phyloP scores from a whole-genome alignment of 2,888 invertebrate species.

The Caenorhabditis plicata region DNA sequence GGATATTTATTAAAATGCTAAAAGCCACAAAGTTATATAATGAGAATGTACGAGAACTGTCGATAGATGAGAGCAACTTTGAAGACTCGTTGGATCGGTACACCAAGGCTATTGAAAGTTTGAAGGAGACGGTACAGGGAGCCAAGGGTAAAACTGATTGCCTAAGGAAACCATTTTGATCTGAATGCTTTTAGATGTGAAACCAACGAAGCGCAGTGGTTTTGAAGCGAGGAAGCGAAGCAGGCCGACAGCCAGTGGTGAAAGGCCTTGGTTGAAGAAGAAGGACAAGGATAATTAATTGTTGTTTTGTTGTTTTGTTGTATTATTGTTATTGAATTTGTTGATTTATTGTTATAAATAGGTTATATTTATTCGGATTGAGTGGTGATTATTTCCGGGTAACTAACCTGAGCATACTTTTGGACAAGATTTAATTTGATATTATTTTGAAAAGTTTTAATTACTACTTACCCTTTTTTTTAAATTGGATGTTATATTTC shows the following conservation, averaged over 20 bases:
- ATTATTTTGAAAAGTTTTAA: not conserved
- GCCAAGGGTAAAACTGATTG: too few species aligned
- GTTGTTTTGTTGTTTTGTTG: conserved; percentile 1
- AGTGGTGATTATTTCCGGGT: too few species aligned
- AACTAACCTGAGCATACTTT: too few species aligned
- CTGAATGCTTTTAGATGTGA: too few species aligned
- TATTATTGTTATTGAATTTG: conserved; percentile 7
- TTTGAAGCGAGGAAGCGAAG: conserved; percentile 28
- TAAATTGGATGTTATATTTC: too few species aligned
- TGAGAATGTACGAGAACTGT: not conserved
- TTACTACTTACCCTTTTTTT: too few species aligned
- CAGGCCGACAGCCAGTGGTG: conserved; percentile 22
- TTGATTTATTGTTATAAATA: conserved; percentile 4
- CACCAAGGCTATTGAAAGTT: conserved; percentile 23
- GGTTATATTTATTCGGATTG: too few species aligned
- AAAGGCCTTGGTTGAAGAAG: conserved; percentile 25
- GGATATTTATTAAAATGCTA: conserved; percentile 20
- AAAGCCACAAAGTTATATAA: conserved; percentile 25
- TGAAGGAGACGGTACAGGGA: conserved; percentile 20
- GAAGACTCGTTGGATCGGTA: conserved; percentile 12
- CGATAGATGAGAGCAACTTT: not conserved
- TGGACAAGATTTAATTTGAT: too few species aligned
- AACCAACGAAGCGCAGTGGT: conserved; percentile 19
- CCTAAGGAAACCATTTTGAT: too few species aligned
- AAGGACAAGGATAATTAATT: conserved; percentile 5